Evolutionary conservation across 2,888 invertebrate species (phyloP).

Genomic region (Andrena trimmerana): DNA sequence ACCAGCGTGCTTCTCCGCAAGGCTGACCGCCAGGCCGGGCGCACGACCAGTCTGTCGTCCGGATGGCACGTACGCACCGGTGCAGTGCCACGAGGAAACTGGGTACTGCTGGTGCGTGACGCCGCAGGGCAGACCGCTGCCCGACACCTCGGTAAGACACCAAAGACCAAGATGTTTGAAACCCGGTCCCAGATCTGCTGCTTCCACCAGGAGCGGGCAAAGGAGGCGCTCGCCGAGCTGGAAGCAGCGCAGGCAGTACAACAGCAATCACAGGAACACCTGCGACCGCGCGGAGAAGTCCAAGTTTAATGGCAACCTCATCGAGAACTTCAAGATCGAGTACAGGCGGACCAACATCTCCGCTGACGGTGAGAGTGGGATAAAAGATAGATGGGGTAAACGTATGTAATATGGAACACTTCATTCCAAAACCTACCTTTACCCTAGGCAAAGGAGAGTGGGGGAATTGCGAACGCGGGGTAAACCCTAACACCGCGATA

Average conservation of each 20-base stretch:
- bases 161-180: conserved; percentile 90
- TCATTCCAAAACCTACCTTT: no score
- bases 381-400: neutral
- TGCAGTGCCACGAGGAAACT: conserved; percentile 93
- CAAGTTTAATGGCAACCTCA: conserved; percentile 93
- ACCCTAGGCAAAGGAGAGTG: no score
- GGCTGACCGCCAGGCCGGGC: conserved; percentile 85
- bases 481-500: no score
- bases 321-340: conserved; percentile 94
- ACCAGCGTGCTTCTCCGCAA: conserved; percentile 84
- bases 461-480: no score
- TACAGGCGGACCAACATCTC: conserved; percentile 85
- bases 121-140: conserved; percentile 92
- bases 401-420: no score
- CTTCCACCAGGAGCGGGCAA: conserved; percentile 76
- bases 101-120: conserved; percentile 96
- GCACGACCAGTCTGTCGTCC: conserved; percentile 92
- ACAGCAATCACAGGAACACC: conserved; percentile 79
- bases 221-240: conserved; percentile 77
- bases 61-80: conserved; percentile 94
- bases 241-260: conserved; percentile 79
- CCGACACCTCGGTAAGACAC: conserved; percentile 91
- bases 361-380: conserved; percentile 73
- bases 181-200: conserved; percentile 68
- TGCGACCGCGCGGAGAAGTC: conserved; percentile 92